phyloP scores from a whole-genome alignment of 2,797 vertebrate genomes.

The Acanthis flammea region DNA sequence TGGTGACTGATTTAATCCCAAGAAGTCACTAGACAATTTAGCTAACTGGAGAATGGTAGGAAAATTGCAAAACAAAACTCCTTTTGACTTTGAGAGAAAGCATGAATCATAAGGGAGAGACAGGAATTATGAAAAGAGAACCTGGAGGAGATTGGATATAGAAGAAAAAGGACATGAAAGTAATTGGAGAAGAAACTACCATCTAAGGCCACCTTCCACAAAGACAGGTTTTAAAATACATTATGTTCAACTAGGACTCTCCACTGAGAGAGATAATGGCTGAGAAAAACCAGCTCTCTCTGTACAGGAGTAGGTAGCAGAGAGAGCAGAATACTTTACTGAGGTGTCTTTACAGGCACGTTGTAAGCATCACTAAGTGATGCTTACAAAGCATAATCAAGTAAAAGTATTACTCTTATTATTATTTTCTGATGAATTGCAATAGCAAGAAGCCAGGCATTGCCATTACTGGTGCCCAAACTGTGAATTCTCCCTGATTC shows the following conservation, averaged over 20 bases:
- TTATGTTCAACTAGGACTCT: background rate
- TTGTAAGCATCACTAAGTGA: background rate
- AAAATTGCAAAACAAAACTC: background rate
- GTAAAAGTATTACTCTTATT: background rate
- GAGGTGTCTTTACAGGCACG: background rate
- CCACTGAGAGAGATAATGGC: background rate
- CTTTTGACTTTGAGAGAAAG: background rate
- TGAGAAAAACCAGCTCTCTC: background rate
- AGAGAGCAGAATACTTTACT: background rate
- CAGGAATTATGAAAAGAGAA: background rate
- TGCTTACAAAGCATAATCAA: background rate
- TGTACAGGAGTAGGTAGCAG: background rate
- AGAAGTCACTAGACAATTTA: background rate
- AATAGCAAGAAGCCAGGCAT: background rate
- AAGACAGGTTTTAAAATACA: background rate
- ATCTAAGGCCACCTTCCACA: background rate
- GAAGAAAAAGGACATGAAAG: background rate
- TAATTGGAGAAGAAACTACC: background rate
- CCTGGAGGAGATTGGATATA: background rate
- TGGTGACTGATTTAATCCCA: background rate
- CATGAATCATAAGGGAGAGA: background rate
- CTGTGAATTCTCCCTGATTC: background rate
- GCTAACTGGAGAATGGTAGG: background rate
- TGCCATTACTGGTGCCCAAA: background rate
- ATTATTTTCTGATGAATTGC: background rate